These are phyloP conservation scores for Arothron firmamentum DNA, from an alignment of 2,113 vertebrate genomes.

Conservation along the genomic window DNA sequence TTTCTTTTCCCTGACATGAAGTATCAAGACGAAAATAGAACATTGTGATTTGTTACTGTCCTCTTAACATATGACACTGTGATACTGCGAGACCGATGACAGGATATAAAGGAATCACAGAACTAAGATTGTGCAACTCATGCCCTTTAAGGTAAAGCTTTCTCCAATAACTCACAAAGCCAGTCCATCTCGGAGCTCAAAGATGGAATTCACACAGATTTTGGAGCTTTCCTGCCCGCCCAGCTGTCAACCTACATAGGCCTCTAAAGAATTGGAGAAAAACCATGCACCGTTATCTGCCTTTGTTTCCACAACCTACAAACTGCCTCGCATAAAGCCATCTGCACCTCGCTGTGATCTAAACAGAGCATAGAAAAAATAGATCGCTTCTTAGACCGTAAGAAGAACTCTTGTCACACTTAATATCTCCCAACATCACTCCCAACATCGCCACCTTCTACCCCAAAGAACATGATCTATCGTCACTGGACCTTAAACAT, in stretches of 20 bases:
- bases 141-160: slow-evolving; percentile 4
- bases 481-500: not conserved
- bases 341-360: slow-evolving; percentile 49
- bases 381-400: slow-evolving; percentile 16
- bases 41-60: not conserved
- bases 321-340: slow-evolving; percentile 35
- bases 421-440: not conserved
- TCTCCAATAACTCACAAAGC: slow-evolving; percentile 1
- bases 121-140: slow-evolving; percentile 12
- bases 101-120: not conserved
- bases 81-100: not conserved
- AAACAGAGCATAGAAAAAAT: slow-evolving; percentile 10
- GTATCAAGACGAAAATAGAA: slow-evolving; percentile 8
- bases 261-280: slow-evolving; percentile 48
- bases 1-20: slow-evolving; percentile 14
- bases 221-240: slow-evolving; percentile 26
- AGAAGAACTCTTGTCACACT: slow-evolving; percentile 17
- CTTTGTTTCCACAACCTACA: slow-evolving; percentile 49
- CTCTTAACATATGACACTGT: too few relatives aligned
- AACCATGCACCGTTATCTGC: slow-evolving; percentile 52
- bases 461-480: slow-evolving; percentile 6
- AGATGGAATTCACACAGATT: slow-evolving; percentile 25
- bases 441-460: not conserved
- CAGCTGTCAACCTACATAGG: slow-evolving; percentile 63
- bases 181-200: slow-evolving; percentile 18